phyloP scores from a whole-genome alignment of 2,797 vertebrate species.

The Spinus olivaceus region DNA sequence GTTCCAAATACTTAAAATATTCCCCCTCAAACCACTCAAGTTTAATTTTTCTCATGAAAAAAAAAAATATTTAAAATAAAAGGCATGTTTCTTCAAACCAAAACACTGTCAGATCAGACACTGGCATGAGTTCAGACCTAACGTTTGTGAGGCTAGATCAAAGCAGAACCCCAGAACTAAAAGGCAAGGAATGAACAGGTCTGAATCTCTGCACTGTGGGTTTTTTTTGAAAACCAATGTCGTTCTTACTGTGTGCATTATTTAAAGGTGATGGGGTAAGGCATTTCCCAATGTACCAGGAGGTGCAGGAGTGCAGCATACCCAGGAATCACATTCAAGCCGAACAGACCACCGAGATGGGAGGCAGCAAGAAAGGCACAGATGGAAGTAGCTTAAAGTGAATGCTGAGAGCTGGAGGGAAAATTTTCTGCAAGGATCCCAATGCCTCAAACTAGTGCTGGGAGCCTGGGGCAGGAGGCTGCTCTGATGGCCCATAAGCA shows the following conservation, averaged over 20 bases:
- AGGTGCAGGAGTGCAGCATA: not conserved
- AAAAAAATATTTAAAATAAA: not conserved
- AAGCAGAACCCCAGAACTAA: constrained; percentile 6
- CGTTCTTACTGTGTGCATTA: not conserved
- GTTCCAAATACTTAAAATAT: constrained; percentile 2
- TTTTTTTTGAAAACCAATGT: not conserved
- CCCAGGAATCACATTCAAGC: not conserved
- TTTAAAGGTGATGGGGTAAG: not conserved
- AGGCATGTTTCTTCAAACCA: constrained; percentile 16
- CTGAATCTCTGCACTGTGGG: not conserved
- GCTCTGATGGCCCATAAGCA: not conserved
- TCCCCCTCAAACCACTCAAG: not conserved
- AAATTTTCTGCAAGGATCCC: not conserved
- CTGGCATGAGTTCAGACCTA: constrained; percentile 37
- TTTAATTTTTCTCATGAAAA: not conserved
- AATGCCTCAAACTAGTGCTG: not conserved
- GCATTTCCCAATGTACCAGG: not conserved
- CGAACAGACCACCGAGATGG: not conserved
- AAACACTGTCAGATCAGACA: constrained; percentile 27
- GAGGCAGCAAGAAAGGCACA: not conserved
- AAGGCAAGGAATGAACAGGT: not conserved
- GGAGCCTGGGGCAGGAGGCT: not conserved
- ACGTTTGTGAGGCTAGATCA: not conserved
- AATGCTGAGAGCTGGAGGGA: not conserved
- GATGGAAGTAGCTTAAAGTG: not conserved